Percentiles rank a stretch among this genome's conserved stretches.
Conservation (phyloP, 1,140 invertebrate species). For the Papilio polytes region DNA sequence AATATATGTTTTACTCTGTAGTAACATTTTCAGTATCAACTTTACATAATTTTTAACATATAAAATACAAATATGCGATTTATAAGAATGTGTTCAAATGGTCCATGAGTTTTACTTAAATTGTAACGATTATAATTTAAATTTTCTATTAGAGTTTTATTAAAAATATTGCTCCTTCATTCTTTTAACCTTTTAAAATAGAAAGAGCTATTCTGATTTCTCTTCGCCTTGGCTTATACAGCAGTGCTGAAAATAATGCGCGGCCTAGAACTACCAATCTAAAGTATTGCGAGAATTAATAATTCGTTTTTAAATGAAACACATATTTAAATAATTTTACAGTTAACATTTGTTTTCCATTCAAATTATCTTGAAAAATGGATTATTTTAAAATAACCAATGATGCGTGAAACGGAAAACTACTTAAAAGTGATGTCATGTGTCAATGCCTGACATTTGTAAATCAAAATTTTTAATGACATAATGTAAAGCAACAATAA, state of each 20-base stretch:
- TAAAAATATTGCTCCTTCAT: neutral
- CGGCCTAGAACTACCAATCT: too few species aligned
- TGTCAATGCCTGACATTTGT: neutral
- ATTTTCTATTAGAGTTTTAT: neutral
- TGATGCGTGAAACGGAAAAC: neutral
- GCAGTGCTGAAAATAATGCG: neutral
- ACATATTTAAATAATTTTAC: too few species aligned
- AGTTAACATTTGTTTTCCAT: too few species aligned
- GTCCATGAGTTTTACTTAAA: constrained; percentile 18
- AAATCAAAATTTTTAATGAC: neutral
- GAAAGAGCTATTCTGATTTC: too few species aligned
- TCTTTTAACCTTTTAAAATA: neutral
- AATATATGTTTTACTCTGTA: constrained; percentile 12
- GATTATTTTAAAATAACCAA: neutral
- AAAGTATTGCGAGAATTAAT: too few species aligned
- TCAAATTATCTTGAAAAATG: too few species aligned
- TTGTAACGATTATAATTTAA: constrained; percentile 16
- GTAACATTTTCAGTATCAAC: constrained; percentile 26
- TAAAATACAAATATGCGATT: constrained; percentile 1
- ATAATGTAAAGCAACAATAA: neutral
- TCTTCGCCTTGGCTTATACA: neutral
- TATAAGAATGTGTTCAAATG: constrained; percentile 22
- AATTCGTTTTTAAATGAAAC: too few species aligned
- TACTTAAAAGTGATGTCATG: neutral
- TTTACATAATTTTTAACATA: constrained; percentile 6